A percentile compares a stretch with the other conserved stretches of the same genome.
phyloP scores from a whole-genome alignment of 2,888 invertebrate species.

The Podotricha telesiphe region DNA sequence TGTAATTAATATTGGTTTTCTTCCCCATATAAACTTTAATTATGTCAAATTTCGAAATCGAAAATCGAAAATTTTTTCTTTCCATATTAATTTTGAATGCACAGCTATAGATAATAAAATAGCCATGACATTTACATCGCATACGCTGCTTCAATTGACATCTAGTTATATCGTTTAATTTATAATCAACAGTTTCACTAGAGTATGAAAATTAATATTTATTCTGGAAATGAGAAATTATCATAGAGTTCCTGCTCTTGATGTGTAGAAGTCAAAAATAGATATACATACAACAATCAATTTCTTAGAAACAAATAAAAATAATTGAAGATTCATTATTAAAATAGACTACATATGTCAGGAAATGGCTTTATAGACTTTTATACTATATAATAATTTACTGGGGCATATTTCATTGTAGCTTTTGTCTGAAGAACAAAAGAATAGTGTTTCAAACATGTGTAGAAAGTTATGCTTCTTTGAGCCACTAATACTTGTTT shows the following conservation, averaged over 20 bases:
- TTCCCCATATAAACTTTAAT: no score
- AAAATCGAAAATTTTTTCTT: no score
- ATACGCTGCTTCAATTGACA: neutral
- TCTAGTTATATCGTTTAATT: neutral
- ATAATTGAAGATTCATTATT: neutral
- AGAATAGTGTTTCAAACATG: neutral
- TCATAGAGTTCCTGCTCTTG: neutral
- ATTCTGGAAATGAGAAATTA: neutral
- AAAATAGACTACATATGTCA: neutral
- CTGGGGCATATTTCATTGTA: neutral
- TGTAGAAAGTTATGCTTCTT: neutral
- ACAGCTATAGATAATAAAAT: no score
- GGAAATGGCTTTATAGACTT: no score
- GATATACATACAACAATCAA: neutral
- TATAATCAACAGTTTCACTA: neutral
- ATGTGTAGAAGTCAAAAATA: neutral
- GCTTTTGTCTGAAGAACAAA: neutral
- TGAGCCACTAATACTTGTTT: no score
- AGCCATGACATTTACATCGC: neutral
- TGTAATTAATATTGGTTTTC: no score
- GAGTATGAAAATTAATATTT: neutral
- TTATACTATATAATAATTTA: neutral
- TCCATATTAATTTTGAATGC: no score
- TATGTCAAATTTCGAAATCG: no score
- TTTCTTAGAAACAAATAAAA: neutral